These are phyloP conservation scores for Harpalus rufipes DNA, from an alignment of 2,888 invertebrate genomes.

Conservation along the genomic window DNA sequence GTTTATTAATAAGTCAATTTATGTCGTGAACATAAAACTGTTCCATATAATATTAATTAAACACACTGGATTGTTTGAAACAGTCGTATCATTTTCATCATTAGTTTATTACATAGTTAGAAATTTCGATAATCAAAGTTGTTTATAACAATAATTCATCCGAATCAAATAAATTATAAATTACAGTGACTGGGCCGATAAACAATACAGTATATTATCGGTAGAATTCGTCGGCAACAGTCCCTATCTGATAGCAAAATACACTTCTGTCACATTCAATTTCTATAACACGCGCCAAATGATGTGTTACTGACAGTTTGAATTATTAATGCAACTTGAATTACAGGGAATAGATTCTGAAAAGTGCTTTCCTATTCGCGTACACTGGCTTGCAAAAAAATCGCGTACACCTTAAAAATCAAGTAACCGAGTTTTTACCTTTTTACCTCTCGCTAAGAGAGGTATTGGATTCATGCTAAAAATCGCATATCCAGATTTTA, in stretches of 20 bases:
- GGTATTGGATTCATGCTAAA: too few relatives aligned
- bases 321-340: slow-evolving; percentile 8
- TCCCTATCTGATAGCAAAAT: not conserved
- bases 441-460: too few relatives aligned
- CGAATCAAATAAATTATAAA: slow-evolving; percentile 14
- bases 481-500: too few relatives aligned
- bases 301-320: slow-evolving; percentile 12
- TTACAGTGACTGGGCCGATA: not conserved
- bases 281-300: not conserved
- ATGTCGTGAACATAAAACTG: not conserved
- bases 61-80: not conserved
- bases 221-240: not conserved
- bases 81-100: not conserved
- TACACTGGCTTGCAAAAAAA: too few relatives aligned
- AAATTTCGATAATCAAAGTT: not conserved
- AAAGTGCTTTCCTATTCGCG: not conserved
- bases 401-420: too few relatives aligned
- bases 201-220: slow-evolving; percentile 8
- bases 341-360: slow-evolving; percentile 14
- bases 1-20: not conserved
- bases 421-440: too few relatives aligned
- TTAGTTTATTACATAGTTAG: not conserved
- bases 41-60: not conserved
- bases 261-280: slow-evolving; percentile 18
- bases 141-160: not conserved